phyloP scores from a whole-genome alignment of 2,797 vertebrate species.

The Poeciliopsis gracilis region DNA sequence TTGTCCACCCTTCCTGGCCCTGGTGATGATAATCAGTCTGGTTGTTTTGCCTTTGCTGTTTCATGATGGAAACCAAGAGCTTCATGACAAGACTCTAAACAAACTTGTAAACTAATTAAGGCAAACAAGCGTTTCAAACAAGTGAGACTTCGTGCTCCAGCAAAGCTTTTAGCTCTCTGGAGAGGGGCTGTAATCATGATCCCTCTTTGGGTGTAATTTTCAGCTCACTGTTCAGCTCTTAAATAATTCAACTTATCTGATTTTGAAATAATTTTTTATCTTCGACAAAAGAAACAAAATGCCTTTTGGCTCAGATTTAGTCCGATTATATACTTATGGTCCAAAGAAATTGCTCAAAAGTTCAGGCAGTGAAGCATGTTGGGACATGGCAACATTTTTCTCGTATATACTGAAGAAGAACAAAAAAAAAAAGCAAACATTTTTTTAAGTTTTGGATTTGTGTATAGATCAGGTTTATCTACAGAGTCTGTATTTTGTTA shows the following conservation, averaged over 20 bases:
- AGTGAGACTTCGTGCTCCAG: slow-evolving; percentile 2
- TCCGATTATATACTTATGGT: not conserved
- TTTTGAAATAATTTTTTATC: not conserved
- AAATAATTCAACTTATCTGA: slow-evolving; percentile 15
- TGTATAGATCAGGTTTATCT: not conserved
- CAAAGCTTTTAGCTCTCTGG: not conserved
- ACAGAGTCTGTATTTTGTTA: too few species aligned
- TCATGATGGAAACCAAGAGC: slow-evolving; percentile 53
- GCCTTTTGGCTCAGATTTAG: not conserved
- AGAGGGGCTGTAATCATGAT: slow-evolving; percentile 15
- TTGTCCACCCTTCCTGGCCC: slow-evolving; percentile 67
- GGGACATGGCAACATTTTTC: not conserved
- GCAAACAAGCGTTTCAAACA: slow-evolving; percentile 36
- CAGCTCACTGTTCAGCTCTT: not conserved
- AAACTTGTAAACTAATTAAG: slow-evolving; percentile 51
- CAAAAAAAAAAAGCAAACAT: too few species aligned
- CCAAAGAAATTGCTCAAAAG: not conserved
- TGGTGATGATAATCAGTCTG: slow-evolving; percentile 66
- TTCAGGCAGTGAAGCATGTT: not conserved
- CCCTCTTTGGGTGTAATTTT: slow-evolving; percentile 5
- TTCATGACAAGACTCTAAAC: slow-evolving; percentile 62
- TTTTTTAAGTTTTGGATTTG: not conserved
- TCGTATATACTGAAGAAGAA: not conserved
- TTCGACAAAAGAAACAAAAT: not conserved
- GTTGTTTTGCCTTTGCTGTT: slow-evolving; percentile 62